Evolutionary conservation across 2,797 vertebrate genomes (phyloP).

Genomic region (Aotus griseimembra): DNA sequence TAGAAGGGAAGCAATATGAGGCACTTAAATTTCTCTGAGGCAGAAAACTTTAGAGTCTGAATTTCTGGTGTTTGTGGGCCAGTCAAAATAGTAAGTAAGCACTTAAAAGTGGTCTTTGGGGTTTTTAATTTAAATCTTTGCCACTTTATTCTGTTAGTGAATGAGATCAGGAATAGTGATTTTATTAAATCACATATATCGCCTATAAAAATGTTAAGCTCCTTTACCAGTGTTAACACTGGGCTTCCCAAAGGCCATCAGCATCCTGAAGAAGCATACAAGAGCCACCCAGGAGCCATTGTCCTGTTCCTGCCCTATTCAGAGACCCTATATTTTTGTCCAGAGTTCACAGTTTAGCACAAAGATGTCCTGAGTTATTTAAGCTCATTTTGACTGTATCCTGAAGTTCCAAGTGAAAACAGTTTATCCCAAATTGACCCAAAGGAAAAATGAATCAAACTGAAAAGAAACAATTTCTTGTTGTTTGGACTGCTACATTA

Average conservation of each 20-base stretch:
- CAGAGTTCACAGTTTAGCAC: neutral
- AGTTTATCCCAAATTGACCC: neutral
- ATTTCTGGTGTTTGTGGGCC: constrained; percentile 4
- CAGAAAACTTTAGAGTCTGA: neutral
- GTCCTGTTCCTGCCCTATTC: neutral
- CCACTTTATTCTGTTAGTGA: constrained; percentile 24
- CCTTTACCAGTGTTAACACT: neutral
- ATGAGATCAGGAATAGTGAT: neutral
- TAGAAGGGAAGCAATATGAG: neutral
- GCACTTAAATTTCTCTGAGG: constrained; percentile 16
- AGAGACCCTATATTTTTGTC: neutral
- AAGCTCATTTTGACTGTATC: neutral
- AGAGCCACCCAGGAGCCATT: neutral
- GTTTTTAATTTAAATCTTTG: neutral
- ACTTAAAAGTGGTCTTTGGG: neutral
- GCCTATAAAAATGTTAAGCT: neutral
- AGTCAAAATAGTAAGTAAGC: constrained; percentile 14
- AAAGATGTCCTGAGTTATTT: neutral
- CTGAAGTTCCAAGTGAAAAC: neutral
- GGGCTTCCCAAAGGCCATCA: neutral
- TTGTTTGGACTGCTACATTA: neutral
- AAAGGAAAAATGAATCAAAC: constrained; percentile 22
- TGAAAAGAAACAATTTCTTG: constrained; percentile 48
- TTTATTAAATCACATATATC: neutral
- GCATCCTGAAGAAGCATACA: neutral